These are phyloP conservation scores for Grammomys surdaster DNA, from an alignment of 2,113 vertebrate genomes.

Conservation along the genomic window DNA sequence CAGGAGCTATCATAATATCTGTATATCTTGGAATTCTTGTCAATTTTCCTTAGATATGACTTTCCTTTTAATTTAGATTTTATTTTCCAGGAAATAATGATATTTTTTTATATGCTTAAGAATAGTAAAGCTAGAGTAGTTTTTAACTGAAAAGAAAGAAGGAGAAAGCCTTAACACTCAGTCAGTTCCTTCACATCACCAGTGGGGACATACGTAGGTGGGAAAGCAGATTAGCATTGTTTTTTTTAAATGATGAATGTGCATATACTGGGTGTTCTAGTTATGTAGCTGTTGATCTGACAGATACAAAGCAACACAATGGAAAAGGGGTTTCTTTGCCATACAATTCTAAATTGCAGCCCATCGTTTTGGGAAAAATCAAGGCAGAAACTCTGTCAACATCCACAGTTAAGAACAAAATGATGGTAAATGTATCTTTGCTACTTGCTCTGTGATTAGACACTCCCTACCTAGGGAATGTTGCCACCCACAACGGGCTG, in stretches of 20 bases:
- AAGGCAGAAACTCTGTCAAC: background rate
- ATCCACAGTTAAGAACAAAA: background rate
- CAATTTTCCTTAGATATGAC: background rate
- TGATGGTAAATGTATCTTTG: background rate
- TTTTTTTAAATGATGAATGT: background rate
- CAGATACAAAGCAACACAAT: background rate
- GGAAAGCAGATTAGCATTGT: background rate
- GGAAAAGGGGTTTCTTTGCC: background rate
- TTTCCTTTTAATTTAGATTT: slow-evolving; percentile 29
- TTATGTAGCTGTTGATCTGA: background rate
- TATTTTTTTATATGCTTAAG: background rate
- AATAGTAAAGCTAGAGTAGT: background rate
- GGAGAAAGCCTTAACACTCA: background rate
- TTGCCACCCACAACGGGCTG: background rate
- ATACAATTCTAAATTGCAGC: background rate
- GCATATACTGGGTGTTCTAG: background rate
- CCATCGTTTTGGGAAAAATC: background rate
- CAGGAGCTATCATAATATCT: background rate
- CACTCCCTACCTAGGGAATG: background rate
- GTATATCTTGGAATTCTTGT: background rate
- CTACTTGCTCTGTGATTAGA: background rate
- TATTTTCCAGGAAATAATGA: background rate
- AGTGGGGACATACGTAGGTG: background rate
- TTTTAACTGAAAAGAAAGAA: background rate
- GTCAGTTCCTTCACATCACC: background rate